Evolutionary conservation across 2,888 invertebrate genomes (phyloP).

Genomic region (Rhagonycha lutea): DNA sequence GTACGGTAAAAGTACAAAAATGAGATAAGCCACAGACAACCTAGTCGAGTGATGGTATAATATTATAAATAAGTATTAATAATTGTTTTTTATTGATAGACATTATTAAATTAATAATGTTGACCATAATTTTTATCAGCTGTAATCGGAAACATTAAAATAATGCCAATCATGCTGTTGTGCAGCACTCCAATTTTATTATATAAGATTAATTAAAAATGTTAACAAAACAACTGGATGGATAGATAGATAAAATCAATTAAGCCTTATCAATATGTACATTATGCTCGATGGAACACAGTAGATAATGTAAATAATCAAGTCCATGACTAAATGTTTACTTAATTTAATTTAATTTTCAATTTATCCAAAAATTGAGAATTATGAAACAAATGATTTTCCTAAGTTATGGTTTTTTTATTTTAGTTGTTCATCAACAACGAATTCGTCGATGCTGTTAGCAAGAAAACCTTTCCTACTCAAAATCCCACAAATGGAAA

Average conservation of each 20-base stretch:
- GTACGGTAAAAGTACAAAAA: too few species aligned
- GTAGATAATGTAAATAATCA: not conserved
- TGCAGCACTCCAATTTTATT: not conserved
- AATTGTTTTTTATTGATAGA: not conserved
- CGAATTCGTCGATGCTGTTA: slow-evolving; percentile 78
- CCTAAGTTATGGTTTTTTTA: not conserved
- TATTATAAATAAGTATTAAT: not conserved
- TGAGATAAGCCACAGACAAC: not conserved
- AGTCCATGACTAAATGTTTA: not conserved
- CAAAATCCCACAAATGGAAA: slow-evolving; percentile 81
- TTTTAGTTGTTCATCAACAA: slow-evolving; percentile 82
- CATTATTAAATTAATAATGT: not conserved
- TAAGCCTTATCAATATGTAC: not conserved
- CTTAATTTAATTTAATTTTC: too few species aligned
- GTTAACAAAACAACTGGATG: not conserved
- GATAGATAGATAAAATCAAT: not conserved
- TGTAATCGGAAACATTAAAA: not conserved
- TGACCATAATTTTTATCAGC: not conserved
- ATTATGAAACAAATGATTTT: not conserved
- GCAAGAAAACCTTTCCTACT: slow-evolving; percentile 84
- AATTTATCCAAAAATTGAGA: too few species aligned
- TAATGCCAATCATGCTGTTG: not conserved
- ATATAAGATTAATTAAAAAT: not conserved
- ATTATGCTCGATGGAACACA: not conserved
- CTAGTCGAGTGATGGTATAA: not conserved